Conservation (phyloP, 2,888 invertebrate species). For the Cryptocephalus primarius region DNA sequence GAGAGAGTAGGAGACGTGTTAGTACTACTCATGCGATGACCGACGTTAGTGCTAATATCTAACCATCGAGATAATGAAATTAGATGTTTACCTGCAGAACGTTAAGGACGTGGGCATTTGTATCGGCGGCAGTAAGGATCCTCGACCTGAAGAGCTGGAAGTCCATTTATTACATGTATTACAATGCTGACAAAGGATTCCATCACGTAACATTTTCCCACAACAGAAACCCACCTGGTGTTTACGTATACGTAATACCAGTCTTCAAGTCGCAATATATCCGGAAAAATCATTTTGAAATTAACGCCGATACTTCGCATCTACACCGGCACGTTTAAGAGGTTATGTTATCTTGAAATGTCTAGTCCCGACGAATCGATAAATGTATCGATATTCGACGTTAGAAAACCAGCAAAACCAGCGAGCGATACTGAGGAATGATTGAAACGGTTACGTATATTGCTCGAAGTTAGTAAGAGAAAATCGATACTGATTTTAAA, state of each 20-base stretch:
- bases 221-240: slow-evolving; percentile 8
- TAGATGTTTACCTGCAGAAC: slow-evolving; percentile 43
- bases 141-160: slow-evolving; percentile 32
- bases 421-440: no score
- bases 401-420: no score
- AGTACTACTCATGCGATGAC: not conserved
- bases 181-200: not conserved
- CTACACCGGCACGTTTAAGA: no score
- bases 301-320: no score
- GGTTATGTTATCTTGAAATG: no score
- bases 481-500: no score
- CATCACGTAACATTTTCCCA: not conserved
- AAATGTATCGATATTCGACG: no score
- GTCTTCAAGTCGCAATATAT: slow-evolving; percentile 24
- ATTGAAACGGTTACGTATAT: no score
- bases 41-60: slow-evolving; percentile 12
- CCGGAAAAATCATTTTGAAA: slow-evolving; percentile 22
- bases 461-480: no score
- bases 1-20: not conserved
- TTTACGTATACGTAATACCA: slow-evolving; percentile 26
- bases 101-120: slow-evolving; percentile 47
- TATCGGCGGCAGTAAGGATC: slow-evolving; percentile 45
- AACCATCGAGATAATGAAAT: no score
- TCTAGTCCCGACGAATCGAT: no score
- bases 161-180: slow-evolving; percentile 5